Evolutionary conservation across 1,140 invertebrate genomes (phyloP).

Genomic region (Drosophila grimshawi): DNA sequence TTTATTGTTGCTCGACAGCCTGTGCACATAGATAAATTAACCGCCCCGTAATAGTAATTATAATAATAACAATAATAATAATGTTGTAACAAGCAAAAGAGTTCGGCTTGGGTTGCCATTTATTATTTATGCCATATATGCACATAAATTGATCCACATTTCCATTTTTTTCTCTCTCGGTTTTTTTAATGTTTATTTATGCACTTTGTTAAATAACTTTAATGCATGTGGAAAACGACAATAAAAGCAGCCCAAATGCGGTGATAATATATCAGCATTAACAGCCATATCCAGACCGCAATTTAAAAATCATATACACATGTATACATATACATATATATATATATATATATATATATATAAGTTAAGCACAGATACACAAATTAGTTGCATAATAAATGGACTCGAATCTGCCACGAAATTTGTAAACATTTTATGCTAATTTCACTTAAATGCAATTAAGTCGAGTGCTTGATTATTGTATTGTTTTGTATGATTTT

Average conservation of each 20-base stretch:
- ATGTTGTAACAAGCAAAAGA: slow-evolving; percentile 41
- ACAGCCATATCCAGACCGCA: slow-evolving; percentile 38
- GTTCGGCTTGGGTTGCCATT: slow-evolving; percentile 44
- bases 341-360: neutral
- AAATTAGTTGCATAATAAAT: slow-evolving; percentile 72
- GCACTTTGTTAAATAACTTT: slow-evolving; percentile 75
- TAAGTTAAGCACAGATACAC: slow-evolving; percentile 6
- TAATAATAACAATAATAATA: slow-evolving; percentile 57
- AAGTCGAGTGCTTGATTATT: slow-evolving; percentile 76
- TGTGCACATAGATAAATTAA: slow-evolving; percentile 49
- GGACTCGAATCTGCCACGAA: slow-evolving; percentile 56
- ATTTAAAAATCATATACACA: slow-evolving; percentile 45
- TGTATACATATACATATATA: slow-evolving; percentile 9
- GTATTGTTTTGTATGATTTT: slow-evolving; percentile 44
- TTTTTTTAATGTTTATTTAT: slow-evolving; percentile 66
- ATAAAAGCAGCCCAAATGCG: slow-evolving; percentile 11
- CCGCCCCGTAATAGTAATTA: slow-evolving; percentile 45
- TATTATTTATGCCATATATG: slow-evolving; percentile 71
- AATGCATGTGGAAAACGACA: slow-evolving; percentile 35
- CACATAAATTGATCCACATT: slow-evolving; percentile 63
- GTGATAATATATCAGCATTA: slow-evolving; percentile 51
- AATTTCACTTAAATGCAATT: slow-evolving; percentile 82
- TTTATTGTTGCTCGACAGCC: slow-evolving; percentile 9
- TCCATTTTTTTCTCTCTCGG: slow-evolving; percentile 26
- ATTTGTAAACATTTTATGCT: slow-evolving; percentile 78